phyloP scores from a whole-genome alignment of 1,140 invertebrate species.

The Chionoecetes opilio region DNA sequence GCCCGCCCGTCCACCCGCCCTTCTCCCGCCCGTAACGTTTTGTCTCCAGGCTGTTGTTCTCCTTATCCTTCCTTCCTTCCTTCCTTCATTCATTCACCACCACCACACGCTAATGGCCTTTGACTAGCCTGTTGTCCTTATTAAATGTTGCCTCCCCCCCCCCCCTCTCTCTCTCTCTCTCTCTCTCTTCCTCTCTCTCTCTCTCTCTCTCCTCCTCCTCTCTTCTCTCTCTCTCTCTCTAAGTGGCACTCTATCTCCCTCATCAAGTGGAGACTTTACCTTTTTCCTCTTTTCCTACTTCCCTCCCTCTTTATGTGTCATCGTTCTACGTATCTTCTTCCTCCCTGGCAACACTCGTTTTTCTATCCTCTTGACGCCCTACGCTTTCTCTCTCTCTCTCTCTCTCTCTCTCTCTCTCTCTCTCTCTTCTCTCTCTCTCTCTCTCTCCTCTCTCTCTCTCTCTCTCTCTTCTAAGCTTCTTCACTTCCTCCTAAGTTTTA shows the following conservation, averaged over 20 bases:
- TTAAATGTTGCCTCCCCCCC: not conserved
- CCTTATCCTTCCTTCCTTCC: not conserved
- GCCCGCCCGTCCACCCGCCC: not conserved
- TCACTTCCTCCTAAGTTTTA: too few relatives aligned
- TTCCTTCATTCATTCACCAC: not conserved
- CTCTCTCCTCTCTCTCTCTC: too few relatives aligned
- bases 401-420: not conserved
- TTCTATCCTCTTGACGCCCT: not conserved
- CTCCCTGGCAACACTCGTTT: not conserved
- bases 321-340: not conserved
- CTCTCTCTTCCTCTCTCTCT: slow-evolving; percentile 37
- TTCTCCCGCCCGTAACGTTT: not conserved
- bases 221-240: not conserved
- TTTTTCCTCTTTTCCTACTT: not conserved
- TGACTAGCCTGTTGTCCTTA: not conserved
- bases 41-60: not conserved
- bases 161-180: not conserved
- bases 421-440: too few relatives aligned
- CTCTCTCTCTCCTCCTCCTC: not conserved
- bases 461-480: too few relatives aligned
- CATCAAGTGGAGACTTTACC: not conserved
- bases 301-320: slow-evolving; percentile 4
- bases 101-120: too few relatives aligned
- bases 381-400: not conserved
- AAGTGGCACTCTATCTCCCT: too few relatives aligned